Percentiles rank a stretch among this genome's conserved stretches.
phyloP scores from a whole-genome alignment of 1,140 invertebrate genomes.

The Ectropis grisescens region DNA sequence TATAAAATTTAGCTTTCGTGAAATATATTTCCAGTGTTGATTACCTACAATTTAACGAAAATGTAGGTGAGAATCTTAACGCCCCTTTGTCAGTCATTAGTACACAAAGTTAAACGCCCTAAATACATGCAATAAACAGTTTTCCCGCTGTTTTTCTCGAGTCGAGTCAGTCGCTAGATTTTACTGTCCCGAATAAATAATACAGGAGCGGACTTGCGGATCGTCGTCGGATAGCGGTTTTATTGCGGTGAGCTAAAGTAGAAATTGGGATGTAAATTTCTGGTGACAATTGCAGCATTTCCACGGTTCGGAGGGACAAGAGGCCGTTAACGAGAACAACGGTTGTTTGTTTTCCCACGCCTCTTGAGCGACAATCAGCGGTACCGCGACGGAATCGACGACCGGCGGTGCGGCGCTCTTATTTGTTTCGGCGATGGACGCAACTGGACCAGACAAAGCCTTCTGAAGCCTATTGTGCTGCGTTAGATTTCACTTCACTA shows the following conservation, averaged over 20 bases:
- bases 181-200: constrained; percentile 17
- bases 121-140: constrained; percentile 19
- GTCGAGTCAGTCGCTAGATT: constrained; percentile 13
- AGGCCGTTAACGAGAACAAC: constrained; percentile 35
- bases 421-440: too few relatives aligned
- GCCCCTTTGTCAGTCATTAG: too few relatives aligned
- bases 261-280: constrained; percentile 14
- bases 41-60: too few relatives aligned
- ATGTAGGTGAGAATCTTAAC: too few relatives aligned
- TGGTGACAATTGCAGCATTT: constrained; percentile 16
- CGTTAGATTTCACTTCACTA: too few relatives aligned
- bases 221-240: neutral
- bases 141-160: constrained; percentile 15
- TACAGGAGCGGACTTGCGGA: constrained; percentile 2
- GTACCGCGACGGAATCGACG: constrained; percentile 8
- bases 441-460: too few relatives aligned
- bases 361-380: constrained; percentile 29
- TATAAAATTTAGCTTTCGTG: too few relatives aligned
- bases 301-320: constrained; percentile 29
- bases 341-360: constrained; percentile 53
- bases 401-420: too few relatives aligned
- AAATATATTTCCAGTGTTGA: too few relatives aligned
- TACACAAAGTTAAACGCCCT: constrained; percentile 9
- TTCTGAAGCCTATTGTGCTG: too few relatives aligned
- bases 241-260: constrained; percentile 10